A percentile compares a stretch with the other conserved stretches of the same genome.
phyloP scores from a whole-genome alignment of 35 echinoderm and acorn worm genomes.

The Stichopus chloronotus region DNA sequence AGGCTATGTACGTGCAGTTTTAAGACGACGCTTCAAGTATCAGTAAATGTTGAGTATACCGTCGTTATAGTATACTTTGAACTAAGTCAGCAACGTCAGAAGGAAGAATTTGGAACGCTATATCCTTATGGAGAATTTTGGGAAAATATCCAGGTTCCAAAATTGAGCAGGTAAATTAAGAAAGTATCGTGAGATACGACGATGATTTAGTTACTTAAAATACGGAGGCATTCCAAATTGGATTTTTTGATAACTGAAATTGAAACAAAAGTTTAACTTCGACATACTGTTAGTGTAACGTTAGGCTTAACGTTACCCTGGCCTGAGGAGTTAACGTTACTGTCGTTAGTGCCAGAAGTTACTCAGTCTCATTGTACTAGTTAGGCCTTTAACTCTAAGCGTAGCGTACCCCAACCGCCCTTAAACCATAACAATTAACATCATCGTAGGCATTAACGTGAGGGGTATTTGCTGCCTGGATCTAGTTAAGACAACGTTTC shows the following conservation, averaged over 20 bases:
- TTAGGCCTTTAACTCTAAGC: neutral
- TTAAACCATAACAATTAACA: too few species aligned
- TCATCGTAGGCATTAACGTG: too few species aligned
- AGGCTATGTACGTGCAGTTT: neutral
- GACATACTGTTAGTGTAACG: too few species aligned
- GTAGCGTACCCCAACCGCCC: too few species aligned
- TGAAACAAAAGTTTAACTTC: neutral
- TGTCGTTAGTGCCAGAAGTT: neutral
- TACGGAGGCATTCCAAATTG: neutral
- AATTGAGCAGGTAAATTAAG: neutral
- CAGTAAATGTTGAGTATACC: neutral
- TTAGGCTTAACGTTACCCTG: neutral
- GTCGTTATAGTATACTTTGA: neutral
- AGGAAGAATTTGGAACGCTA: neutral
- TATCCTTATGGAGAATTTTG: neutral
- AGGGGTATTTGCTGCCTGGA: too few species aligned
- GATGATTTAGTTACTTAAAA: too few species aligned
- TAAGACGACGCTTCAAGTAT: neutral
- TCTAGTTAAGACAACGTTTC: too few species aligned
- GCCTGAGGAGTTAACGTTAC: neutral
- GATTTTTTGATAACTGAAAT: neutral
- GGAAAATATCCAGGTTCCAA: neutral
- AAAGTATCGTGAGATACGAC: neutral
- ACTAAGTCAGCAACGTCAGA: neutral
- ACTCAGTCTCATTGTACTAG: neutral